Conservation (phyloP, 2,888 invertebrate species). For the Cheilosia impressa region DNA sequence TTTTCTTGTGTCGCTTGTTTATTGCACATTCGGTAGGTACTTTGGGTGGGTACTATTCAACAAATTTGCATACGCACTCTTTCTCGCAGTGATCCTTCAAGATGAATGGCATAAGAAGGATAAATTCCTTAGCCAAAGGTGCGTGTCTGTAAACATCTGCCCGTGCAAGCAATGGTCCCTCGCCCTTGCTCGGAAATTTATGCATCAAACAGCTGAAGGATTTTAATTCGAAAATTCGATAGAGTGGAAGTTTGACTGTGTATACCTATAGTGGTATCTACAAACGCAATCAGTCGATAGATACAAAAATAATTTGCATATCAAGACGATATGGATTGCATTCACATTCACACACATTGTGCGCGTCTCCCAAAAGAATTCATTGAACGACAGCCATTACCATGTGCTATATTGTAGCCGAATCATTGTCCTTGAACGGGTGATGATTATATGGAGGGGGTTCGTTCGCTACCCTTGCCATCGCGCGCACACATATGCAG, state of each 20-base stretch:
- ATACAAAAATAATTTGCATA: slow-evolving; percentile 63
- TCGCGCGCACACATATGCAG: slow-evolving; percentile 40
- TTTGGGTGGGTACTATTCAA: neutral
- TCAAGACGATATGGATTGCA: slow-evolving; percentile 66
- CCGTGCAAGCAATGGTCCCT: slow-evolving; percentile 19
- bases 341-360: slow-evolving; percentile 20
- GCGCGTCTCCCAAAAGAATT: neutral
- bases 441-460: slow-evolving; percentile 59
- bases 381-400: slow-evolving; percentile 43
- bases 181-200: slow-evolving; percentile 51
- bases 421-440: slow-evolving; percentile 72
- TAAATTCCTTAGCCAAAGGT: slow-evolving; percentile 61
- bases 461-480: slow-evolving; percentile 20
- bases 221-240: slow-evolving; percentile 60
- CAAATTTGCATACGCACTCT: slow-evolving; percentile 60
- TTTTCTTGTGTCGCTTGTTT: slow-evolving; percentile 29
- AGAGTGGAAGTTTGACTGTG: slow-evolving; percentile 48
- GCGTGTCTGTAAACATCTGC: slow-evolving; percentile 70
- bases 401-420: slow-evolving; percentile 58
- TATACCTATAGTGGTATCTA: slow-evolving; percentile 21
- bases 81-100: slow-evolving; percentile 46
- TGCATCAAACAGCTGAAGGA: slow-evolving; percentile 67
- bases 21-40: slow-evolving; percentile 51
- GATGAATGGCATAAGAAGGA: slow-evolving; percentile 48
- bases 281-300: slow-evolving; percentile 67